phyloP scores from a whole-genome alignment of 1,140 invertebrate genomes.

The Harlomillsia oculata region DNA sequence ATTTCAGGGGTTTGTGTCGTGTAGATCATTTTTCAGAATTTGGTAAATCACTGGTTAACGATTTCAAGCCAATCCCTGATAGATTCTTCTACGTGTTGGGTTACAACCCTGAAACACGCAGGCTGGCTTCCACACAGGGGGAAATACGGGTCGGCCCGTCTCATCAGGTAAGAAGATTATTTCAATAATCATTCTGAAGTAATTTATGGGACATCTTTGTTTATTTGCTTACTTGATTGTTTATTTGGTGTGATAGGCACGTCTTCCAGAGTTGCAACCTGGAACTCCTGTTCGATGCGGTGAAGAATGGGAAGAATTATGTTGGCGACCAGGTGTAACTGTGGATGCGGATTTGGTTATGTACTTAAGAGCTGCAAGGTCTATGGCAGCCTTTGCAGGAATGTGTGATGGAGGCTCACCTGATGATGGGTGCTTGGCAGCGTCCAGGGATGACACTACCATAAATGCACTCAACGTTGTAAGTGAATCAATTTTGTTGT shows the following conservation, averaged over 20 bases:
- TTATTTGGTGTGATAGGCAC: slow-evolving; percentile 47
- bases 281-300: slow-evolving; percentile 47
- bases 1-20: slow-evolving; percentile 45
- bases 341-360: slow-evolving; percentile 90
- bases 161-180: slow-evolving; percentile 62
- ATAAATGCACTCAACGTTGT: slow-evolving; percentile 92
- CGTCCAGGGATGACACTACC: slow-evolving; percentile 92
- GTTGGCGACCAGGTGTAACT: slow-evolving; percentile 80
- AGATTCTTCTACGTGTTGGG: slow-evolving; percentile 39
- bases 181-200: slow-evolving; percentile 33
- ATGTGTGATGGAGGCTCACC: slow-evolving; percentile 87
- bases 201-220: no score
- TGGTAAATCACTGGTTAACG: slow-evolving; percentile 40
- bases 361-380: slow-evolving; percentile 91
- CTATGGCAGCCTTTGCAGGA: slow-evolving; percentile 55
- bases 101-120: slow-evolving; percentile 53
- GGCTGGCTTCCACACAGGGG: slow-evolving; percentile 60
- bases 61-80: slow-evolving; percentile 40
- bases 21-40: slow-evolving; percentile 48
- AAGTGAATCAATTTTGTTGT: slow-evolving; percentile 39
- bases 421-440: slow-evolving; percentile 87
- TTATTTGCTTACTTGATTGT: slow-evolving; percentile 7
- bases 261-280: slow-evolving; percentile 66
- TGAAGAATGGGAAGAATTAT: slow-evolving; percentile 72
- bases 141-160: slow-evolving; percentile 89